Conservation (phyloP, 1,140 invertebrate genomes). For the Drosophila ohnishii region DNA sequence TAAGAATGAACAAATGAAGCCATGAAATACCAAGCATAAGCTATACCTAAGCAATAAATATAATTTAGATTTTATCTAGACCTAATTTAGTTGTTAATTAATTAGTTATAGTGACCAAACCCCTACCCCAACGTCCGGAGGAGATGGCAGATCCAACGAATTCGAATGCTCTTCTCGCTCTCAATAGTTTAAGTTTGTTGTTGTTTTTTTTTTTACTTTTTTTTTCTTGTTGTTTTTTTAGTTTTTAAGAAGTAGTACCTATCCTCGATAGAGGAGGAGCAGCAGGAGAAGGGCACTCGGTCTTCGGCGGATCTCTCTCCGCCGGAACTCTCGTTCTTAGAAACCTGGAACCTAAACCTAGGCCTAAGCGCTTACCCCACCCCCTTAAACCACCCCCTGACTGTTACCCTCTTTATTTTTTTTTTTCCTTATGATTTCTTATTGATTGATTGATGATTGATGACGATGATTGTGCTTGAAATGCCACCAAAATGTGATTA, state of each 20-base stretch:
- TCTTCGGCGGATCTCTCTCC: conserved; percentile 24
- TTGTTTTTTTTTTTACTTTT: not conserved
- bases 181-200: conserved; percentile 34
- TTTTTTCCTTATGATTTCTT: conserved; percentile 30
- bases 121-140: not conserved
- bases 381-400: not conserved
- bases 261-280: not conserved
- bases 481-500: conserved; percentile 47
- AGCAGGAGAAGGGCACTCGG: conserved; percentile 15
- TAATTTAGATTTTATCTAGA: conserved; percentile 19
- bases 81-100: conserved; percentile 32
- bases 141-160: conserved; percentile 36
- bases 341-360: conserved; percentile 34
- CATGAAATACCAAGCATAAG: conserved; percentile 22
- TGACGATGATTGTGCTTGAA: conserved; percentile 8
- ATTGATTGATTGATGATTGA: conserved; percentile 7
- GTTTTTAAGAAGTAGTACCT: conserved; percentile 26
- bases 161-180: conserved; percentile 27
- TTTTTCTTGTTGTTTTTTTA: conserved; percentile 12
- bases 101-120: conserved; percentile 5
- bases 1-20: not conserved
- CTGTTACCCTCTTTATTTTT: conserved; percentile 21
- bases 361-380: conserved; percentile 21
- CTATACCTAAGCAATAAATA: conserved; percentile 17
- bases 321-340: conserved; percentile 14